phyloP scores from a whole-genome alignment of 2,888 invertebrate genomes.

The Erannis defoliaria region DNA sequence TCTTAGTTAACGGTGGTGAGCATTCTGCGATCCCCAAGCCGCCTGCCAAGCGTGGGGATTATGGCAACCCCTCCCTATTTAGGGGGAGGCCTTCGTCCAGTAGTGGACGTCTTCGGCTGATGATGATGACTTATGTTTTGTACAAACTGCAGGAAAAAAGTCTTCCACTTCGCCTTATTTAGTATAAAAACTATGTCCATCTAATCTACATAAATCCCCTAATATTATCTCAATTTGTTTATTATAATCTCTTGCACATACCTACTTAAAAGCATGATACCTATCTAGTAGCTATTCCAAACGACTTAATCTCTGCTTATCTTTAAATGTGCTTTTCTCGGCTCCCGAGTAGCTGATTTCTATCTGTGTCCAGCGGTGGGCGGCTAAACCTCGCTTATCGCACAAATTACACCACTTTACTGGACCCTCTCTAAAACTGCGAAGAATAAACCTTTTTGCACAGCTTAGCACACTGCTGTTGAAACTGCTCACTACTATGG shows the following conservation, averaged over 20 bases:
- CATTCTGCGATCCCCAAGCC: too few relatives aligned
- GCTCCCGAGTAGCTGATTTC: slow-evolving; percentile 65
- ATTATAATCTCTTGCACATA: background rate
- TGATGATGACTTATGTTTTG: too few relatives aligned
- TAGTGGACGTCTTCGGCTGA: too few relatives aligned
- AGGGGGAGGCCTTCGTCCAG: too few relatives aligned
- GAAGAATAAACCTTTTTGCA: slow-evolving; percentile 67
- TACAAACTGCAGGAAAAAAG: too few relatives aligned
- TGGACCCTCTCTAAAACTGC: slow-evolving; percentile 73
- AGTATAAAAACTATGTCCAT: too few relatives aligned
- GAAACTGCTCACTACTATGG: slow-evolving; percentile 21
- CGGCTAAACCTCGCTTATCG: slow-evolving; percentile 75
- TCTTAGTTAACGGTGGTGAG: too few relatives aligned
- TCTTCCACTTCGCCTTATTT: too few relatives aligned
- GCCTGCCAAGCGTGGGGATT: too few relatives aligned
- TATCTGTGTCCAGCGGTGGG: slow-evolving; percentile 62
- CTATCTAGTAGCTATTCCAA: slow-evolving; percentile 41
- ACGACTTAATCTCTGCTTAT: slow-evolving; percentile 46
- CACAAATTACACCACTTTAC: slow-evolving; percentile 79
- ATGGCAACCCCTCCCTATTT: too few relatives aligned
- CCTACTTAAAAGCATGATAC: background rate
- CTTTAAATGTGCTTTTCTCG: slow-evolving; percentile 51
- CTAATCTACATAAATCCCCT: too few relatives aligned
- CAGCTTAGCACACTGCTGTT: slow-evolving; percentile 60
- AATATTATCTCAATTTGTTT: background rate